Conservation (phyloP, 2,888 invertebrate species). For the Scaptomyza reducta region DNA sequence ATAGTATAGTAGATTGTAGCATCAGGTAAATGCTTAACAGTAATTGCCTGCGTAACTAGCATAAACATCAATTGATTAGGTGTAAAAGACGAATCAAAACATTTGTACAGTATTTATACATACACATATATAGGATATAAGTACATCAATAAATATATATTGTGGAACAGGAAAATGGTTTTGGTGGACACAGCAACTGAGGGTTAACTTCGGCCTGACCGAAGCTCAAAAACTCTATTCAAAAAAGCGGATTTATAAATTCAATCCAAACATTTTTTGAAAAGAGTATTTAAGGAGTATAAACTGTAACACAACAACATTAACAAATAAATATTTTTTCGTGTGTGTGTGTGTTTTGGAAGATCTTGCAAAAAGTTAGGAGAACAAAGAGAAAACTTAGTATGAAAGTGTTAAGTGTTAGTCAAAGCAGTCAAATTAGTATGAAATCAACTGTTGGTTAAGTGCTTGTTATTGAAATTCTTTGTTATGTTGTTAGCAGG, state of each 20-base stretch:
- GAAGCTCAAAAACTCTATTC: conserved; percentile 37
- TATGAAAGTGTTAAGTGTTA: conserved; percentile 5
- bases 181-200: conserved; percentile 15
- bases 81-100: conserved; percentile 57
- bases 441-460: not conserved
- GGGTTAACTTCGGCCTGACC: conserved; percentile 28
- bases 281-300: conserved; percentile 19
- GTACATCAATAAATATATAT: not conserved
- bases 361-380: conserved; percentile 34
- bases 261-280: not conserved
- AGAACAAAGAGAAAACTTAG: not conserved
- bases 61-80: conserved; percentile 58
- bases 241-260: conserved; percentile 4
- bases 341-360: conserved; percentile 11
- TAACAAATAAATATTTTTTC: conserved; percentile 13
- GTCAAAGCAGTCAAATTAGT: conserved; percentile 25
- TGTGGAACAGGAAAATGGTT: conserved; percentile 28
- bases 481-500: conserved; percentile 3
- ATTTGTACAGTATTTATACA: conserved; percentile 58
- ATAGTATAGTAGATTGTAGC: conserved; percentile 10
- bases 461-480: conserved; percentile 9
- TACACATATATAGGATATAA: conserved; percentile 5
- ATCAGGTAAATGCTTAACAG: conserved; percentile 30
- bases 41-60: conserved; percentile 54
- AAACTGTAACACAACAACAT: conserved; percentile 58